Percentiles rank a stretch among this genome's conserved stretches.
These are phyloP conservation scores for Pelecanoides urinatrix DNA, from an alignment of 2,113 vertebrate species.

Conservation along the genomic window DNA sequence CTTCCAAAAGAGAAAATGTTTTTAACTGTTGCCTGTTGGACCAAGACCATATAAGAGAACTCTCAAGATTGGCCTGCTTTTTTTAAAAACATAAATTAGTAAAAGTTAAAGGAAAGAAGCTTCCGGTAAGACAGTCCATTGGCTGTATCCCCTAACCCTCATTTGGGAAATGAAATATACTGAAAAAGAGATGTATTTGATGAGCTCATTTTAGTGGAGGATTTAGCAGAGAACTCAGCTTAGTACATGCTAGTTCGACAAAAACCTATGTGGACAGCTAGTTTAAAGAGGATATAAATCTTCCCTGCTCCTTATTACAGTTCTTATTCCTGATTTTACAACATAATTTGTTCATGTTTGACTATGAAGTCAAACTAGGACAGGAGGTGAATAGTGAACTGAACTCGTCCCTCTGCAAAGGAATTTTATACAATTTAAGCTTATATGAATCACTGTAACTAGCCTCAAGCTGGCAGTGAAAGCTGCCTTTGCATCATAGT, in stretches of 20 bases:
- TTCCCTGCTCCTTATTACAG: not conserved
- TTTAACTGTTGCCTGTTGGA: not conserved
- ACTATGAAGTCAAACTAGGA: conserved; percentile 9
- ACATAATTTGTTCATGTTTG: not conserved
- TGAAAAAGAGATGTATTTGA: not conserved
- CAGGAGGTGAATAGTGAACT: not conserved
- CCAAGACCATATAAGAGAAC: not conserved
- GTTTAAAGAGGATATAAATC: conserved; percentile 34
- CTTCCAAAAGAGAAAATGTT: not conserved
- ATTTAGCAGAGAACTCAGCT: not conserved
- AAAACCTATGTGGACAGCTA: not conserved
- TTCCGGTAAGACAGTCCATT: not conserved
- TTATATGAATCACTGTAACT: not conserved
- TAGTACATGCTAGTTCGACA: not conserved
- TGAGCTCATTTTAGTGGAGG: not conserved
- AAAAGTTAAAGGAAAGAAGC: not conserved
- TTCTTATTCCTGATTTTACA: conserved; percentile 5
- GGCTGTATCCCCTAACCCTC: not conserved
- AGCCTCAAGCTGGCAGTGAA: not conserved
- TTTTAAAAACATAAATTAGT: not conserved
- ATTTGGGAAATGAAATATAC: not conserved
- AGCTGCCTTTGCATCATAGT: not conserved
- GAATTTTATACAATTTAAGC: not conserved
- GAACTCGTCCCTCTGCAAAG: not conserved
- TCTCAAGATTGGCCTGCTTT: not conserved